phyloP scores from a whole-genome alignment of 2,888 invertebrate species.

The Anoplius nigerrimus region DNA sequence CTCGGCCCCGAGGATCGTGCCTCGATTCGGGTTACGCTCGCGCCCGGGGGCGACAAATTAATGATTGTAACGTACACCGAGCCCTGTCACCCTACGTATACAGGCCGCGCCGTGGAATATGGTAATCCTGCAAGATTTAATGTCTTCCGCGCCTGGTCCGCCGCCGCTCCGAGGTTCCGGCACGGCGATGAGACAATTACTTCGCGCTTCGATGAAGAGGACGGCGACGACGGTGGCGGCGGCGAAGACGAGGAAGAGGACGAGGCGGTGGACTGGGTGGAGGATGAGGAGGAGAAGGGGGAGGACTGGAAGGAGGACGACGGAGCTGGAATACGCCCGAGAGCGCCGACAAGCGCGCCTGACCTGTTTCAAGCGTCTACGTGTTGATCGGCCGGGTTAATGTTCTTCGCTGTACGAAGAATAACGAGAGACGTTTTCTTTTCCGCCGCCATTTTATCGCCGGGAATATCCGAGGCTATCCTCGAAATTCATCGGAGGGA shows the following conservation, averaged over 20 bases:
- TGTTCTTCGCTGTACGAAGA: too few species aligned
- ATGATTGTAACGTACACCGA: slow-evolving; percentile 39
- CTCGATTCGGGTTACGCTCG: slow-evolving; percentile 31
- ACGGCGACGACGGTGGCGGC: not conserved
- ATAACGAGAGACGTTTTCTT: too few species aligned
- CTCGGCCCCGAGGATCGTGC: slow-evolving; percentile 18
- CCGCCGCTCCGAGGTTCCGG: slow-evolving; percentile 17
- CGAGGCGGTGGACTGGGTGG: not conserved
- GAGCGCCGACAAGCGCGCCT: not conserved
- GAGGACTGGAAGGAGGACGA: too few species aligned
- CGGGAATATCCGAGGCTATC: too few species aligned
- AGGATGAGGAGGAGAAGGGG: too few species aligned
- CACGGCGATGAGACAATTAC: slow-evolving; percentile 43
- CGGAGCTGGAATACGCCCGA: not conserved
- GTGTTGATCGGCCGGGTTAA: too few species aligned
- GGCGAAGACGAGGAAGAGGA: not conserved
- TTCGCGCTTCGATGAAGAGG: slow-evolving; percentile 23
- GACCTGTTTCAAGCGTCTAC: too few species aligned
- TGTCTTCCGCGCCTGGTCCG: slow-evolving; percentile 24
- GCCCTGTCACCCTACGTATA: slow-evolving; percentile 8
- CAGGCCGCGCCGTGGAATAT: slow-evolving; percentile 36
- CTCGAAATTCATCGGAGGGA: too few species aligned
- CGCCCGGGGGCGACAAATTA: slow-evolving; percentile 43
- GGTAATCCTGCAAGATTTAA: slow-evolving; percentile 49
- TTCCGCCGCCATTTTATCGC: too few species aligned